These are phyloP conservation scores for Hydrolagus colliei DNA, from an alignment of 2,797 vertebrate species.

Conservation along the genomic window DNA sequence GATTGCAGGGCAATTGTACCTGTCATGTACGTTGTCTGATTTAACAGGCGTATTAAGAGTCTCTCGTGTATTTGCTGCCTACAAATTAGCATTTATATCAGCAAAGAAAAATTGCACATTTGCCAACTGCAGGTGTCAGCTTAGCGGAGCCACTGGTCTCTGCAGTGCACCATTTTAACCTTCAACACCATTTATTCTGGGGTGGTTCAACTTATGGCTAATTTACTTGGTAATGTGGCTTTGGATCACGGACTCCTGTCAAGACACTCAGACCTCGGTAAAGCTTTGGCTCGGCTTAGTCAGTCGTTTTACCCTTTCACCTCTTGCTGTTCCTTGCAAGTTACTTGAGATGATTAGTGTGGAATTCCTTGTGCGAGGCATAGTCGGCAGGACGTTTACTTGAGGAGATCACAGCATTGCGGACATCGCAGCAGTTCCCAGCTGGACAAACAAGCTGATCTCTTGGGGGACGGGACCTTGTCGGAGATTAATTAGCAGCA, in stretches of 20 bases:
- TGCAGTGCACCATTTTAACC: too few species aligned
- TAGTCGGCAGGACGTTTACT: background rate
- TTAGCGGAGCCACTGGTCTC: too few species aligned
- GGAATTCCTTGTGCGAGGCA: background rate
- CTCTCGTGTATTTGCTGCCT: too few species aligned
- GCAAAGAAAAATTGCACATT: too few species aligned
- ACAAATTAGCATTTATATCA: too few species aligned
- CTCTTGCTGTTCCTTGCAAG: background rate
- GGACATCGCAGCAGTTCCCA: background rate
- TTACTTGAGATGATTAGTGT: background rate
- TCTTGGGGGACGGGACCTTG: background rate
- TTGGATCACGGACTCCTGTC: background rate
- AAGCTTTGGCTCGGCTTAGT: background rate
- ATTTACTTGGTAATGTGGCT: too few species aligned
- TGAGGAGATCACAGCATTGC: background rate
- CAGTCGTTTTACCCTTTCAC: background rate
- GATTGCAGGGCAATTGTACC: too few species aligned
- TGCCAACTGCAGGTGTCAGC: too few species aligned
- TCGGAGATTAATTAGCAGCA: background rate
- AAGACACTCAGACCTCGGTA: background rate
- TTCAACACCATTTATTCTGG: too few species aligned
- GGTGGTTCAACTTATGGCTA: too few species aligned
- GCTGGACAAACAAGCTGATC: background rate
- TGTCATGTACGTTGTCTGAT: too few species aligned
- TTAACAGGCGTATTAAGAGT: too few species aligned